phyloP scores from a whole-genome alignment of 2,113 vertebrate species.

The Cnemophilus loriae region DNA sequence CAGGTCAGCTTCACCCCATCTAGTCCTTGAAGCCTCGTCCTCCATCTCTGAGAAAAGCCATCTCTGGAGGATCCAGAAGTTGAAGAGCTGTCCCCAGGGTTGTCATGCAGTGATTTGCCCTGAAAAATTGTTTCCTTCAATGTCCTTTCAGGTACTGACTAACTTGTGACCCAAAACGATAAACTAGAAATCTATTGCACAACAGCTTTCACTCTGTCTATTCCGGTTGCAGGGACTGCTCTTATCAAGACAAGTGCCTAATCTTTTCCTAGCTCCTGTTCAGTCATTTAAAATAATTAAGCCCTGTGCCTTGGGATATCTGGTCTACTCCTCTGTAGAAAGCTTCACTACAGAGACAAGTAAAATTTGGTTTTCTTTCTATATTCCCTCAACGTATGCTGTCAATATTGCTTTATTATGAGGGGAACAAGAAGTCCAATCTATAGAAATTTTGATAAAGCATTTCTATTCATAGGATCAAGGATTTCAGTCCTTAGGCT shows the following conservation, averaged over 20 bases:
- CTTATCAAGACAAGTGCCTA: background rate
- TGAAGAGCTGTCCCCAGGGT: background rate
- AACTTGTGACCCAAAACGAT: background rate
- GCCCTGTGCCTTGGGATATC: background rate
- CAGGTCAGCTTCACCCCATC: background rate
- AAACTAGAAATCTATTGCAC: background rate
- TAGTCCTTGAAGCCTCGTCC: rapidly evolving
- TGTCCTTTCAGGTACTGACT: background rate
- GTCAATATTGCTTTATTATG: background rate
- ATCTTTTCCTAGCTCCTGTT: background rate
- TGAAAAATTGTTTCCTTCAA: background rate
- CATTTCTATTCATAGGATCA: background rate
- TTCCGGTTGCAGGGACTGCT: background rate
- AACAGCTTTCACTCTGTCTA: background rate
- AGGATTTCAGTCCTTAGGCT: background rate
- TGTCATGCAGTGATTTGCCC: background rate
- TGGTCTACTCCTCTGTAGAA: background rate
- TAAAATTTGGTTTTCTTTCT: background rate
- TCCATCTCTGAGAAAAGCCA: background rate
- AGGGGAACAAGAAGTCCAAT: background rate
- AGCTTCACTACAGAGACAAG: background rate
- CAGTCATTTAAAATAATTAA: background rate
- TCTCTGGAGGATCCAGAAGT: background rate
- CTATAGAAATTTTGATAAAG: background rate
- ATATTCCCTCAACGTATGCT: background rate